These are phyloP conservation scores for Montifringilla adamsi DNA, from an alignment of 2,113 vertebrate genomes.

Conservation along the genomic window DNA sequence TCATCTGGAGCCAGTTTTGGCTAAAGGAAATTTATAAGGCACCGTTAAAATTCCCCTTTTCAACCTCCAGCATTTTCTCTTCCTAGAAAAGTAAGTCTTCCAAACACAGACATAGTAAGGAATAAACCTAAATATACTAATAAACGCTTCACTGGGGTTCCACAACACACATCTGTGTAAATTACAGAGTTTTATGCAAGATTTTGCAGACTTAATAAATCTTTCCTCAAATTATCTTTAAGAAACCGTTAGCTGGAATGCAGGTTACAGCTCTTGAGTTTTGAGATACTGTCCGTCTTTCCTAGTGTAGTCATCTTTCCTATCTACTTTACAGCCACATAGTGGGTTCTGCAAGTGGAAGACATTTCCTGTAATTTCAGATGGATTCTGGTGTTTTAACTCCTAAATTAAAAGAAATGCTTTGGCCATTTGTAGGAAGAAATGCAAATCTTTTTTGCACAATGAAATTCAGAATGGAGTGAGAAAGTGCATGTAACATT, in stretches of 20 bases:
- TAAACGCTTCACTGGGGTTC: background rate
- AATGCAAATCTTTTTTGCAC: background rate
- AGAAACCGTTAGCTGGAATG: background rate
- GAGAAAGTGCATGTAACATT: background rate
- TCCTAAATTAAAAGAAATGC: background rate
- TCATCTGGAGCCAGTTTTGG: background rate
- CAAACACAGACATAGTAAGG: background rate
- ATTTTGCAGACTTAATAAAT: background rate
- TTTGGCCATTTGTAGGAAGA: background rate
- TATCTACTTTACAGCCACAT: background rate
- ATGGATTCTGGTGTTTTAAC: background rate
- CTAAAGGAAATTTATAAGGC: background rate
- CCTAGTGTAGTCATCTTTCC: background rate
- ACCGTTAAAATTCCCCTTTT: background rate
- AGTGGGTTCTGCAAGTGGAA: background rate
- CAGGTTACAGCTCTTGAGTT: background rate
- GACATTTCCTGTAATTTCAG: background rate
- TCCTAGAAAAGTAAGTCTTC: background rate
- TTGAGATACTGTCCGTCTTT: background rate
- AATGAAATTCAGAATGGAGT: background rate
- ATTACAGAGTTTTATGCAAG: background rate
- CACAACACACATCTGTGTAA: background rate
- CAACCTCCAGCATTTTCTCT: background rate
- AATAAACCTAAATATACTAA: background rate
- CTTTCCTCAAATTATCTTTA: background rate